Percentiles rank a stretch among this genome's conserved stretches.
Evolutionary conservation across 2,797 vertebrate genomes (phyloP).

Genomic region (Garrulus glandarius): DNA sequence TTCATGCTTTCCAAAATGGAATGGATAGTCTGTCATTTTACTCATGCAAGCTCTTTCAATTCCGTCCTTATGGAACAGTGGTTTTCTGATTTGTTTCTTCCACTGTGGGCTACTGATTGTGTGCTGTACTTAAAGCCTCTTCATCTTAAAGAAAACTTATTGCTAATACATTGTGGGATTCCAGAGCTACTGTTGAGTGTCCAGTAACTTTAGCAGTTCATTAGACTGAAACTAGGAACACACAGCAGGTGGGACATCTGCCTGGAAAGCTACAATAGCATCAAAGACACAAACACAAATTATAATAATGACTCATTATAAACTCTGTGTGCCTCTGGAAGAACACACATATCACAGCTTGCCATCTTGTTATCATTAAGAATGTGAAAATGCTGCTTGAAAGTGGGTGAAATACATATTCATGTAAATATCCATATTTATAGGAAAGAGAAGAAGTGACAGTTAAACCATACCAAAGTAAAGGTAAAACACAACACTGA

Average conservation of each 20-base stretch:
- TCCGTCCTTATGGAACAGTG: constrained; percentile 48
- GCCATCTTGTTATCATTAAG: constrained; percentile 27
- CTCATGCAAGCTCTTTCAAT: constrained; percentile 54
- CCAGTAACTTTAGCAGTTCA: constrained; percentile 33
- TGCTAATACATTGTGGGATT: constrained; percentile 14
- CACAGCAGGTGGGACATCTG: constrained; percentile 12
- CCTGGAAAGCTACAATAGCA: constrained; percentile 30
- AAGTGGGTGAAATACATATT: background rate
- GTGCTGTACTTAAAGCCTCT: constrained; percentile 22
- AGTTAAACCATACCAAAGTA: background rate
- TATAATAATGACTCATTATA: constrained; percentile 45
- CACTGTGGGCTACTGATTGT: constrained; percentile 39
- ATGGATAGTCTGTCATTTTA: constrained; percentile 73
- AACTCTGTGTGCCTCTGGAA: constrained; percentile 5
- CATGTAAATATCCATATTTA: background rate
- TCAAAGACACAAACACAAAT: constrained; percentile 41
- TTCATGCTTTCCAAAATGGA: constrained; percentile 67
- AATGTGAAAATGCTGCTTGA: constrained; percentile 10
- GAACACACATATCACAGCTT: constrained; percentile 22
- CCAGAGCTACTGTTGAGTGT: background rate
- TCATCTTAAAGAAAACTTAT: constrained; percentile 52
- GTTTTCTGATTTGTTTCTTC: constrained; percentile 69
- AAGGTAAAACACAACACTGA: background rate
- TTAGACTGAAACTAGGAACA: constrained; percentile 43
- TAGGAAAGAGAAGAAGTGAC: background rate